Evolutionary conservation across 1,140 invertebrate genomes (phyloP).

Genomic region (Drosophila sproati): DNA sequence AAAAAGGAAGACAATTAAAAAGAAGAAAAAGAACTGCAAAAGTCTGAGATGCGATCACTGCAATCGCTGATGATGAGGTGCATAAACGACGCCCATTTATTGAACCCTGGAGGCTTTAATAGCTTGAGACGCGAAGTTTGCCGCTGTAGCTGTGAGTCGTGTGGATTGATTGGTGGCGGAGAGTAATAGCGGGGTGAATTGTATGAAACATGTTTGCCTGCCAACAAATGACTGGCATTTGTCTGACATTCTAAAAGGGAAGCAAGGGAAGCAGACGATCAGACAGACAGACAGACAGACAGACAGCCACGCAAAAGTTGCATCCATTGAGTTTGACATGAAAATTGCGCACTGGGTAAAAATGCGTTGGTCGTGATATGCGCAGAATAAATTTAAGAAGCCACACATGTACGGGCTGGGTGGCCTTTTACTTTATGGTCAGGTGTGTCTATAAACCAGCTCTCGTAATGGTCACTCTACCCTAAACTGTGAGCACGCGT

Average conservation of each 20-base stretch:
- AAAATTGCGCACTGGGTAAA: slow-evolving; percentile 63
- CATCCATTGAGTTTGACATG: slow-evolving; percentile 78
- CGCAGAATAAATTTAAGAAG: slow-evolving; percentile 75
- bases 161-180: slow-evolving; percentile 29
- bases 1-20: not conserved
- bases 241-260: slow-evolving; percentile 52
- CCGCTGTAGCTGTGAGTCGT: slow-evolving; percentile 18
- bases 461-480: slow-evolving; percentile 24
- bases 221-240: slow-evolving; percentile 79
- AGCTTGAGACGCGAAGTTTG: slow-evolving; percentile 39
- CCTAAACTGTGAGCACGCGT: slow-evolving; percentile 68
- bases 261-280: slow-evolving; percentile 5
- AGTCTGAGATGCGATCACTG: slow-evolving; percentile 59
- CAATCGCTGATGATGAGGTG: slow-evolving; percentile 81
- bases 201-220: slow-evolving; percentile 65
- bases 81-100: slow-evolving; percentile 83
- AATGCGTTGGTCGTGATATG: slow-evolving; percentile 50
- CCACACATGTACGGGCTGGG: slow-evolving; percentile 59
- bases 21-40: slow-evolving; percentile 34
- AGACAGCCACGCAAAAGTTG: slow-evolving; percentile 41
- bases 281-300: slow-evolving; percentile 15
- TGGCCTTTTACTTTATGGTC: slow-evolving; percentile 23
- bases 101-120: slow-evolving; percentile 76
- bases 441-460: slow-evolving; percentile 25
- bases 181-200: not conserved